phyloP scores from a whole-genome alignment of 2,113 vertebrate species.

The Limnothrissa miodon region DNA sequence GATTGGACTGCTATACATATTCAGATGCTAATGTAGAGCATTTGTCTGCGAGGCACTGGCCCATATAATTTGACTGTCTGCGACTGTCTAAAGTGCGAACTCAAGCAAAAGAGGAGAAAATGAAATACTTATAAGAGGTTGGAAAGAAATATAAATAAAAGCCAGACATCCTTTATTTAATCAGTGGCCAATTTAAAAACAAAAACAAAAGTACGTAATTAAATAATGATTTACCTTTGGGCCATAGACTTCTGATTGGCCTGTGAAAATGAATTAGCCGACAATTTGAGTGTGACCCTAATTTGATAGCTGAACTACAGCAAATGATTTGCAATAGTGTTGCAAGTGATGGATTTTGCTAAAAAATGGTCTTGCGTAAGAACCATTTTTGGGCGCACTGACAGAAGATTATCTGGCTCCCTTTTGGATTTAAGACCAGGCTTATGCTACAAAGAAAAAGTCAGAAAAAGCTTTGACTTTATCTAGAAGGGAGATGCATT shows the following conservation, averaged over 20 bases:
- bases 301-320: neutral
- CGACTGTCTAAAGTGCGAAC: constrained; percentile 43
- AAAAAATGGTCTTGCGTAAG: neutral
- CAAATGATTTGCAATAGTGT: neutral
- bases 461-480: neutral
- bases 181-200: neutral
- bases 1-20: constrained; percentile 52
- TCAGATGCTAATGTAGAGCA: constrained; percentile 51
- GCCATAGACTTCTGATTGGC: neutral
- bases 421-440: constrained; percentile 3
- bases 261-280: neutral
- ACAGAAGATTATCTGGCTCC: constrained; percentile 10
- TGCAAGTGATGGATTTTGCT: neutral
- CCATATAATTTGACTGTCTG: constrained; percentile 48
- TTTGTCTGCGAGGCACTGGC: constrained; percentile 47
- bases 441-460: constrained; percentile 1
- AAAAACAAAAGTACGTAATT: neutral
- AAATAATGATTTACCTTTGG: neutral
- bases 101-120: constrained; percentile 27
- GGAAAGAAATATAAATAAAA: constrained; percentile 3
- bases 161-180: neutral
- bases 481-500: neutral
- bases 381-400: neutral
- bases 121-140: constrained; percentile 23
- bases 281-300: neutral